A percentile compares a stretch with the other conserved stretches of the same genome.
Conservation (phyloP, 2,888 invertebrate species). For the Pyrgus malvae region DNA sequence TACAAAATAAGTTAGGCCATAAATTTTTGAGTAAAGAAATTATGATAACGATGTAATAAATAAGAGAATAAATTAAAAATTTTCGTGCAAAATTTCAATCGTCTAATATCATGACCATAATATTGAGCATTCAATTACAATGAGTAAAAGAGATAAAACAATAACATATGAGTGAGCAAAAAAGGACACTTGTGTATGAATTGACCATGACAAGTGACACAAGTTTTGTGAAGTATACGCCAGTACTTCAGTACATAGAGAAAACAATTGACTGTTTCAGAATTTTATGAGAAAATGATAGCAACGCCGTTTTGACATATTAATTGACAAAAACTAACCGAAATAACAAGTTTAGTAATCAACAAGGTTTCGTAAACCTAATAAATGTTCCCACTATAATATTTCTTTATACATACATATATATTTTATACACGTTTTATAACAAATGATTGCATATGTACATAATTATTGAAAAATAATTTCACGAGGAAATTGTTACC, state of each 20-base stretch:
- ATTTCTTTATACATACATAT: constrained; percentile 38
- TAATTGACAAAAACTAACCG: constrained; percentile 77
- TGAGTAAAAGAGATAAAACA: constrained; percentile 69
- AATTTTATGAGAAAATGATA: constrained; percentile 56
- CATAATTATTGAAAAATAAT: constrained; percentile 47
- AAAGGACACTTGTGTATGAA: constrained; percentile 68
- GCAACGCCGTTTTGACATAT: constrained; percentile 57
- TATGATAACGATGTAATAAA: constrained; percentile 47
- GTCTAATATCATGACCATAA: constrained; percentile 76
- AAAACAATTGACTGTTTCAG: constrained; percentile 71
- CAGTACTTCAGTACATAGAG: constrained; percentile 33
- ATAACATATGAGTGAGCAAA: constrained; percentile 66
- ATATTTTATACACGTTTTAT: constrained; percentile 59
- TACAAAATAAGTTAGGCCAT: constrained; percentile 1
- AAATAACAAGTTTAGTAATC: constrained; percentile 60
- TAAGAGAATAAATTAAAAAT: constrained; percentile 66
- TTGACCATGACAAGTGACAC: constrained; percentile 72
- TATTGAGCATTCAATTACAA: constrained; percentile 72
- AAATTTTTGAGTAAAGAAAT: constrained; percentile 28
- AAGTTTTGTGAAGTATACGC: constrained; percentile 10
- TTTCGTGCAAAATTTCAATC: constrained; percentile 57
- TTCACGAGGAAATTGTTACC: constrained; percentile 25
- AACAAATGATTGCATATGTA: constrained; percentile 59
- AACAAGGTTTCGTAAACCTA: constrained; percentile 69
- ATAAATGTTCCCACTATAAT: constrained; percentile 44